Conservation (phyloP, 2,888 invertebrate species). For the Ceramica pisi region DNA sequence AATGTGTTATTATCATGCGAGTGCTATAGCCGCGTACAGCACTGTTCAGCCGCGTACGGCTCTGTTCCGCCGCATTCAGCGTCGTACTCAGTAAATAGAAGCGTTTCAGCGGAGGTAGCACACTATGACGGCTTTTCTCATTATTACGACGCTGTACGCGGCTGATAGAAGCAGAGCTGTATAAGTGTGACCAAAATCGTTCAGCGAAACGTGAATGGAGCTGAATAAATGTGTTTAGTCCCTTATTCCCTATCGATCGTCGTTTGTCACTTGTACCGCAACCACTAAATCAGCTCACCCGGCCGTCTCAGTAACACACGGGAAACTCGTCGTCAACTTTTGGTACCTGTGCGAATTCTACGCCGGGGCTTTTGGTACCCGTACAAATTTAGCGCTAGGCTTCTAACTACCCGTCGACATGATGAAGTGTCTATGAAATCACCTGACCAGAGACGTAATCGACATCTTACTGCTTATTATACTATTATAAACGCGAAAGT, state of each 20-base stretch:
- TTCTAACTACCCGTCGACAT: slow-evolving; percentile 40
- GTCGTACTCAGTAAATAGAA: no score
- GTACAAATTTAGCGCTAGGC: slow-evolving; percentile 71
- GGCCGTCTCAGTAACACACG: slow-evolving; percentile 65
- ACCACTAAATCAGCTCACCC: slow-evolving; percentile 72
- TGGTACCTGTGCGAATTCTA: slow-evolving; percentile 75
- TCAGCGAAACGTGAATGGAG: no score
- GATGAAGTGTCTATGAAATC: slow-evolving; percentile 73
- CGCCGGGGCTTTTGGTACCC: slow-evolving; percentile 66
- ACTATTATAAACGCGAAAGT: neutral
- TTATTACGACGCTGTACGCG: no score
- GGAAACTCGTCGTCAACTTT: slow-evolving; percentile 73
- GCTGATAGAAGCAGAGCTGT: no score
- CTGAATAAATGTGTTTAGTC: no score
- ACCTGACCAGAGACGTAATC: slow-evolving; percentile 52
- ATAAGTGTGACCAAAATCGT: no score
- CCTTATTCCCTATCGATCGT: slow-evolving; percentile 17
- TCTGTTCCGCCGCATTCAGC: no score
- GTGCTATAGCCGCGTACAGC: no score
- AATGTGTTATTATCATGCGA: no score
- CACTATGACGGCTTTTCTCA: no score
- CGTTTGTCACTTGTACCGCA: slow-evolving; percentile 62
- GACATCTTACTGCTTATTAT: neutral
- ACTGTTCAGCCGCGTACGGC: no score
- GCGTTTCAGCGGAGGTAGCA: no score